A percentile compares a stretch with the other conserved stretches of the same genome.
Conservation (phyloP, 2,888 invertebrate genomes). For the Polymixis lichenea region DNA sequence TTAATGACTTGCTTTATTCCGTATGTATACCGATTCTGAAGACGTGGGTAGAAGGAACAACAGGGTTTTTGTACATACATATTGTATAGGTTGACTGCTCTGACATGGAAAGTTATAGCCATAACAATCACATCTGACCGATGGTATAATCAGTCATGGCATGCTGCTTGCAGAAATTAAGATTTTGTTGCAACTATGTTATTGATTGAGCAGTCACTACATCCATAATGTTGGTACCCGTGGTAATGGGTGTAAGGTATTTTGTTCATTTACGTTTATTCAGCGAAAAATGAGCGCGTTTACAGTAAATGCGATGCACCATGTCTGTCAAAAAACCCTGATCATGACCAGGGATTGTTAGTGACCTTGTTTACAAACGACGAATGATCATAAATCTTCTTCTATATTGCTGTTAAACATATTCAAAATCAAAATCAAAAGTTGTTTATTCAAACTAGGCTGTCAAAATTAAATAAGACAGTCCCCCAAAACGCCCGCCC, state of each 20-base stretch:
- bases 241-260: not conserved
- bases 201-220: not conserved
- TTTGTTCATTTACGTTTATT: not conserved
- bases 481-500: too few species aligned
- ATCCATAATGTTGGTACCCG: not conserved
- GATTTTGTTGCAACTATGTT: not conserved
- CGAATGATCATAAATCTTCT: too few species aligned
- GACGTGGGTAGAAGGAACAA: too few species aligned
- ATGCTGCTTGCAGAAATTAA: not conserved
- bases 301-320: not conserved
- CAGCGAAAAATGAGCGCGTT: not conserved
- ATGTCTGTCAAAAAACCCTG: not conserved
- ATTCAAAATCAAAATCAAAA: too few species aligned
- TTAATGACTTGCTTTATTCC: too few species aligned
- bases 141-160: not conserved
- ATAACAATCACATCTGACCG: not conserved
- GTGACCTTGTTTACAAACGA: not conserved
- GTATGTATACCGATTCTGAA: too few species aligned
- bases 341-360: not conserved
- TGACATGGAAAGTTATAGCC: not conserved
- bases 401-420: not conserved
- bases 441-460: too few species aligned
- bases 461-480: too few species aligned
- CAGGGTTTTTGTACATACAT: too few species aligned
- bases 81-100: not conserved